A percentile compares a stretch with the other conserved stretches of the same genome.
Evolutionary conservation across 2,888 invertebrate species (phyloP).

Genomic region (Ochropacha duplaris): DNA sequence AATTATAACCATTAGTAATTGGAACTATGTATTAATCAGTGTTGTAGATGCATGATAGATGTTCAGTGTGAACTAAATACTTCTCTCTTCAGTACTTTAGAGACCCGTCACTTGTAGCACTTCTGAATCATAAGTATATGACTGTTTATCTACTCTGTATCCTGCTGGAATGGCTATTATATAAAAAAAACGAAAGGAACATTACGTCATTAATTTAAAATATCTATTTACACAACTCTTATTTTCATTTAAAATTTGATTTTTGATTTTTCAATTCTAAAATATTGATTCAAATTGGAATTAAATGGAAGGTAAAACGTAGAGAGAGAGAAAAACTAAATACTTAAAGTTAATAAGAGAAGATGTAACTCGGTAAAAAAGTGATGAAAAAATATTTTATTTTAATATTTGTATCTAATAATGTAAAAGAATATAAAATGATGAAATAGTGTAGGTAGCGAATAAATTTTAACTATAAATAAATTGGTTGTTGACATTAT

Average conservation of each 20-base stretch:
- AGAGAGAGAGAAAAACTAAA: slow-evolving; percentile 32
- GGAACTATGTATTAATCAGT: slow-evolving; percentile 56
- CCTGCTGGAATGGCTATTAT: not conserved
- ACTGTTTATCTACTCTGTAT: slow-evolving; percentile 2
- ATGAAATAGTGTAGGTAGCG: slow-evolving; percentile 63
- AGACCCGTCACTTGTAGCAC: not conserved
- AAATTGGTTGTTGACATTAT: slow-evolving; percentile 11
- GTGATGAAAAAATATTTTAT: slow-evolving; percentile 42
- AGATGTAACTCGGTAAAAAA: slow-evolving; percentile 19
- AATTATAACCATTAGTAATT: not conserved
- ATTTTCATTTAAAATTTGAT: slow-evolving; percentile 10
- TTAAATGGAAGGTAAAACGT: slow-evolving; percentile 28
- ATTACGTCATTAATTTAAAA: not conserved
- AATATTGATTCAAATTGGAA: slow-evolving; percentile 25
- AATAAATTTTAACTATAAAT: slow-evolving; percentile 52
- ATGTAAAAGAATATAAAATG: slow-evolving; percentile 47
- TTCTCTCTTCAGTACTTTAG: slow-evolving; percentile 31
- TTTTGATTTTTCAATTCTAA: slow-evolving; percentile 17
- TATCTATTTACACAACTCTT: not conserved
- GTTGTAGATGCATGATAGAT: slow-evolving; percentile 67
- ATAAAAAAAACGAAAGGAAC: not conserved
- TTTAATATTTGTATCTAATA: slow-evolving; percentile 60
- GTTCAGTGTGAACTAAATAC: slow-evolving; percentile 54
- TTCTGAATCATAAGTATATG: slow-evolving; percentile 18
- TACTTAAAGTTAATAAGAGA: slow-evolving; percentile 19